phyloP scores from a whole-genome alignment of 2,888 invertebrate genomes.

The Busseola fusca region DNA sequence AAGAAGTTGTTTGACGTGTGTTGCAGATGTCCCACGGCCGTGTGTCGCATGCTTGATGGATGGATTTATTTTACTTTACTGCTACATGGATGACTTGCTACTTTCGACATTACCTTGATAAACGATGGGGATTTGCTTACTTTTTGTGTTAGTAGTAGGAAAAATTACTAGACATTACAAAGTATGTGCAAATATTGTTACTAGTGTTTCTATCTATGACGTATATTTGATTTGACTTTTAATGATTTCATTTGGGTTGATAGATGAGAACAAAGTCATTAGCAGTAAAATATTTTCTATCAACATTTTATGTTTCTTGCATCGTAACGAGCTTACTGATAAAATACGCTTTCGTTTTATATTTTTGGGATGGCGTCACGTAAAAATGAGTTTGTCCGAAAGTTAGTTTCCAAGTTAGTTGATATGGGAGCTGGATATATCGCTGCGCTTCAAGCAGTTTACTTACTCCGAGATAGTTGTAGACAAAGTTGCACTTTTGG shows the following conservation, averaged over 20 bases:
- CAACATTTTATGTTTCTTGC: slow-evolving; percentile 42
- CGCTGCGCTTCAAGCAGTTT: slow-evolving; percentile 75
- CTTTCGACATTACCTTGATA: slow-evolving; percentile 67
- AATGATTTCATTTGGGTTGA: slow-evolving; percentile 37
- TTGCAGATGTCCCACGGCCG: slow-evolving; percentile 68
- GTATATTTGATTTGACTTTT: neutral
- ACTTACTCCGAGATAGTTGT: slow-evolving; percentile 72
- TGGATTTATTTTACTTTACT: slow-evolving; percentile 73
- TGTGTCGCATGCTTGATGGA: slow-evolving; percentile 72
- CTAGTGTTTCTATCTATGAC: neutral
- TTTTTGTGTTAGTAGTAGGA: slow-evolving; percentile 21
- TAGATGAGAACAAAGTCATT: slow-evolving; percentile 1
- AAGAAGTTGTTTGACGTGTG: slow-evolving; percentile 73
- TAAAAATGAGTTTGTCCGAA: slow-evolving; percentile 74
- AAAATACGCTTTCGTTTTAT: slow-evolving; percentile 66
- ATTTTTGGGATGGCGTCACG: slow-evolving; percentile 76
- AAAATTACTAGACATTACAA: slow-evolving; percentile 57
- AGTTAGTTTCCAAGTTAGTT: slow-evolving; percentile 77
- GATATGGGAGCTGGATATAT: slow-evolving; percentile 78
- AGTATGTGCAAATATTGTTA: slow-evolving; percentile 9
- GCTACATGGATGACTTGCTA: slow-evolving; percentile 79
- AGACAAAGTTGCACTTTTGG: slow-evolving; percentile 82
- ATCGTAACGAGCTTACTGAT: slow-evolving; percentile 47
- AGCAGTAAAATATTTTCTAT: slow-evolving; percentile 32
- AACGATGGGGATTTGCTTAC: slow-evolving; percentile 51